Conservation (phyloP, 2,888 invertebrate species). For the Yponomeuta plumbellus region DNA sequence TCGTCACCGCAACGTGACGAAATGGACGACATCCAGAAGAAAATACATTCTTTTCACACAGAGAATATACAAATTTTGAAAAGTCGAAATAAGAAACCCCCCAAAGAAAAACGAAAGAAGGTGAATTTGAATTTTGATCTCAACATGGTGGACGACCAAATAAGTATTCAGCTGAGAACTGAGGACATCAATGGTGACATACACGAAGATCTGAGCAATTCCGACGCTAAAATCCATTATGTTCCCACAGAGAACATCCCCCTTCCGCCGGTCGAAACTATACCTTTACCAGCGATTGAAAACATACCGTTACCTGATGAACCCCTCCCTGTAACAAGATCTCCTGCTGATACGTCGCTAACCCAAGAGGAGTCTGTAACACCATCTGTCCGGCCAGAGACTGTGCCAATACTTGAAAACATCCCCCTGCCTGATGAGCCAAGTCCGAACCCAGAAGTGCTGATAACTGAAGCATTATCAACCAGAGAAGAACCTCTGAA, state of each 20-base stretch:
- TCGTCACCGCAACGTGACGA: constrained; percentile 73
- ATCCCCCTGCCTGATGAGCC: constrained; percentile 56
- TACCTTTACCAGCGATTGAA: constrained; percentile 60
- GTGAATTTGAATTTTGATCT: constrained; percentile 74
- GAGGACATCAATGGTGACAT: constrained; percentile 61
- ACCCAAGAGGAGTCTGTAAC: neutral
- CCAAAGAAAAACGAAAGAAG: constrained; percentile 71
- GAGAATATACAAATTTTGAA: constrained; percentile 78
- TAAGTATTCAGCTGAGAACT: constrained; percentile 66
- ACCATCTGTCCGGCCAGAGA: neutral
- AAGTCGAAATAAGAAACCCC: constrained; percentile 76
- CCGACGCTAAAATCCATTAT: constrained; percentile 46
- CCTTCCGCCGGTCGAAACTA: constrained; percentile 51
- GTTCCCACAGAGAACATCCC: constrained; percentile 52
- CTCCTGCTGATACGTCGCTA: neutral
- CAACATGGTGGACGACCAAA: constrained; percentile 71
- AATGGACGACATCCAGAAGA: constrained; percentile 79
- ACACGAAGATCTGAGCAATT: constrained; percentile 42
- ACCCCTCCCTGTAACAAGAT: constrained; percentile 23
- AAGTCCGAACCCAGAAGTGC: neutral
- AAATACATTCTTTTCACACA: constrained; percentile 78
- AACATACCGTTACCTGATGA: constrained; percentile 61
- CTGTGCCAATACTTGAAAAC: constrained; percentile 50
- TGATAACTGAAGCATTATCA: neutral
- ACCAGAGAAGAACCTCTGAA: constrained; percentile 38